Evolutionary conservation across 2,888 invertebrate genomes (phyloP).

Genomic region (Hymenopus coronatus): DNA sequence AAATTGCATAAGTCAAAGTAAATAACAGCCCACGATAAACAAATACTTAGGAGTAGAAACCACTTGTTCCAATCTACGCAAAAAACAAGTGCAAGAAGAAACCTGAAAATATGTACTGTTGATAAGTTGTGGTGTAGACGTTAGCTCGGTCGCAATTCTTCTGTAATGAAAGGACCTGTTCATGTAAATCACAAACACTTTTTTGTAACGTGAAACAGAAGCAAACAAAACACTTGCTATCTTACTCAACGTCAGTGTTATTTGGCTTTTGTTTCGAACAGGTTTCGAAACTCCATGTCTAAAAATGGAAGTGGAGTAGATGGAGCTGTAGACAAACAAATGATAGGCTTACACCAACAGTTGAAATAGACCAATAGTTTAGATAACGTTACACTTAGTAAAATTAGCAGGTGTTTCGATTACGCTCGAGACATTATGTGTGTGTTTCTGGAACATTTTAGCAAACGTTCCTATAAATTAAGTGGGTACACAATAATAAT

Average conservation of each 20-base stretch:
- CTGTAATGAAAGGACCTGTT: neutral
- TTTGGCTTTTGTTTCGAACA: neutral
- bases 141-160: neutral
- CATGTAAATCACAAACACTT: neutral
- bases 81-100: neutral
- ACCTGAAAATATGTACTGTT: neutral
- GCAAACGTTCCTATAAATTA: neutral
- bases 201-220: neutral
- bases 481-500: neutral
- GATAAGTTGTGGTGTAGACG: neutral
- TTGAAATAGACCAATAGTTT: neutral
- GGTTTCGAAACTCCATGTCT: neutral
- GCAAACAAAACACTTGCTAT: neutral
- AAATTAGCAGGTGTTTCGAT: neutral
- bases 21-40: no score
- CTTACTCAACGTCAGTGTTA: neutral
- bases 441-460: neutral
- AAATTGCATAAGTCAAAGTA: no score
- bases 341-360: neutral
- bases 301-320: neutral
- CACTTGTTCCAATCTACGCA: neutral
- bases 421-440: neutral
- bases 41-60: neutral
- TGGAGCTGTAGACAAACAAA: neutral
- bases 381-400: neutral